Percentiles rank a stretch among this genome's conserved stretches.
These are phyloP conservation scores for Monodelphis domestica DNA, from an alignment of 2,797 vertebrate species.

Conservation along the genomic window DNA sequence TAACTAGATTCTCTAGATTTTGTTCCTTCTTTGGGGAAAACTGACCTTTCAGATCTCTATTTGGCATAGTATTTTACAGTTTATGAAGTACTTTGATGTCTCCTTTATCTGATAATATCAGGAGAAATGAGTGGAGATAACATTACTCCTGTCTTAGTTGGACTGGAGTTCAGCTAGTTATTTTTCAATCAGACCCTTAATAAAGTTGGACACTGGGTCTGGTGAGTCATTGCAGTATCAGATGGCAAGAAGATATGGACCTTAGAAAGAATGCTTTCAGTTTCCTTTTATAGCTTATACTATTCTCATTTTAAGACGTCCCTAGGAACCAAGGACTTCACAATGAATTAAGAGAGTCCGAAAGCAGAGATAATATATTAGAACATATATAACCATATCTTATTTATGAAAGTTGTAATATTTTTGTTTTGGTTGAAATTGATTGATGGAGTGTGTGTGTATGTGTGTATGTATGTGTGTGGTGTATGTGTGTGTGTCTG, in stretches of 20 bases:
- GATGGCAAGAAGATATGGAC: not conserved
- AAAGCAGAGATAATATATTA: conserved; percentile 48
- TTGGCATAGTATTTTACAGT: not conserved
- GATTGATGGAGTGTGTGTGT: not conserved
- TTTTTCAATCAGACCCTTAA: not conserved
- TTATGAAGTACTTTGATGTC: not conserved
- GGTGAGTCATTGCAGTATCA: not conserved
- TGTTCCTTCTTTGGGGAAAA: not conserved
- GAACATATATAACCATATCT: not conserved
- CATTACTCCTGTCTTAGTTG: not conserved
- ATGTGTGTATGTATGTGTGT: not conserved
- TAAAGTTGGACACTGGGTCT: not conserved
- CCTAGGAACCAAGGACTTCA: conserved; percentile 9
- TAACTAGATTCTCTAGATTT: not conserved
- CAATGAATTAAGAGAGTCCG: conserved; percentile 36
- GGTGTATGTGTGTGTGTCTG: too few relatives aligned
- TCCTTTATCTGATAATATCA: not conserved
- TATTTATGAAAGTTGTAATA: not conserved
- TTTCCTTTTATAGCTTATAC: conserved; percentile 34
- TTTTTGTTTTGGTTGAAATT: not conserved
- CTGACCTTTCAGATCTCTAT: not conserved
- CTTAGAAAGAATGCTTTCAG: not conserved
- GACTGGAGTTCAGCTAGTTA: not conserved
- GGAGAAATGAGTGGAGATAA: not conserved
- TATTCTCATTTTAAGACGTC: conserved; percentile 17